Evolutionary conservation across 2,797 vertebrate genomes (phyloP).

Genomic region (Siniperca obscura): DNA sequence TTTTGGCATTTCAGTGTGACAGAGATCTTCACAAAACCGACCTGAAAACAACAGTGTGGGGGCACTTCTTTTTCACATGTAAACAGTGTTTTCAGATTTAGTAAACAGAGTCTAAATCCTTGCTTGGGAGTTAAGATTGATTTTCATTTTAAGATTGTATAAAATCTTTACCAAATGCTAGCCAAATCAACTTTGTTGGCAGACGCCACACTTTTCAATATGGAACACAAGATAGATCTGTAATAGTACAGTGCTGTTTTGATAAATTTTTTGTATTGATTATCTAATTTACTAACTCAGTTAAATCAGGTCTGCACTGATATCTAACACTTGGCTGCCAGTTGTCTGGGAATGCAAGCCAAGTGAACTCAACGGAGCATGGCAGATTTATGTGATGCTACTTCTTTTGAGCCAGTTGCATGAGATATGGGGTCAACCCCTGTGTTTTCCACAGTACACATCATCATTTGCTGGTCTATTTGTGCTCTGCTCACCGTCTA

Average conservation of each 20-base stretch:
- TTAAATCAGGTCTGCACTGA: slow-evolving; percentile 48
- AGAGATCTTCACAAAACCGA: not conserved
- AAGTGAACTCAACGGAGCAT: slow-evolving; percentile 46
- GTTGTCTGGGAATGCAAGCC: slow-evolving; percentile 49
- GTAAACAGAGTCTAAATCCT: not conserved
- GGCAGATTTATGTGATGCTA: slow-evolving; percentile 44
- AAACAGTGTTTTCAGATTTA: not conserved
- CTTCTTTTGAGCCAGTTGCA: slow-evolving; percentile 46
- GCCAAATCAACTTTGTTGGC: not conserved
- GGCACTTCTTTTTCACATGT: not conserved
- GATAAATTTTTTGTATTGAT: slow-evolving; percentile 53
- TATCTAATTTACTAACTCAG: slow-evolving; percentile 40
- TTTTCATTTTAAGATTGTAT: not conserved
- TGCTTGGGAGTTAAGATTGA: not conserved
- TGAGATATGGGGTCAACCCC: slow-evolving; percentile 55
- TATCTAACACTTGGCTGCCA: slow-evolving; percentile 57
- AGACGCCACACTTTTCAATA: slow-evolving; percentile 9
- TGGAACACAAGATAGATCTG: not conserved
- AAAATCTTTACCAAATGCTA: not conserved
- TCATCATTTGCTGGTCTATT: slow-evolving; percentile 65
- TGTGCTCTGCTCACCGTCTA: slow-evolving; percentile 49
- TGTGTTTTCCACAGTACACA: slow-evolving; percentile 57
- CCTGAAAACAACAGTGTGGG: not conserved
- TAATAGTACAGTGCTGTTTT: slow-evolving; percentile 4
- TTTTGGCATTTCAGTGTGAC: not conserved